Base-by-base conservation (phyloP, 2,113 vertebrate genomes). In the Bungarus multicinctus region DNA sequence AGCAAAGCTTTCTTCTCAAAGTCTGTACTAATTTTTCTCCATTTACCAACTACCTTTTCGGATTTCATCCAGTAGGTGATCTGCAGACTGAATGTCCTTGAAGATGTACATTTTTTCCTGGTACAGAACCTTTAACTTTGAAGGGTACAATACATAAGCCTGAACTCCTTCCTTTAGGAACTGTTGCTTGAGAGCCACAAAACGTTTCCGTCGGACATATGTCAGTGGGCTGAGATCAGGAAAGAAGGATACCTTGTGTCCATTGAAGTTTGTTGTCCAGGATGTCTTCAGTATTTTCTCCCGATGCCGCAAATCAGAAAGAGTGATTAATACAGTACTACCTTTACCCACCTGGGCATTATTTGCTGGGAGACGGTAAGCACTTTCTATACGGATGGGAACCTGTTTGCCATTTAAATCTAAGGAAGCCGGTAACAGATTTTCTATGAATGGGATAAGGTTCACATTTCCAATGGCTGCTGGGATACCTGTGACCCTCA, bases 221-320 rank as follows among this genome's bases (percentile, higher is more conserved):
- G 90, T 85, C 45, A 47, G 53, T 58, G n/a, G 87, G n/a, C 93
- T 89, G 64, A 91, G 87, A 53, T 89, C 90, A 53, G 87, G 90
- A 74, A 86, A 93, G 93, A 25, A 93, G 64, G 69, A 58, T n/a
- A 88, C 16, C 87, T 86, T 34, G 50, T 85, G 23, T n/a, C 93
- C 85, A 11, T 55, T 2, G 39, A 90, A 58, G 10, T 58, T 16
- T 22, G 43, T 30, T 3, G 23, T 22, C 64, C 50, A 9, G 7
- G 27, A 39, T 25, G 60, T 34, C 85, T 85, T 86, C 12, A 91
- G 60, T 2, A 92, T 69, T 25, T 9, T 87, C 8, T 87, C 85
- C 57, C 47, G 87, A 14, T 88, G 60, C n/a, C 27, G 22, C 53
- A 91, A 55, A 52, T 85, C 30, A 18, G 86, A 57, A n/a, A 93